Base-by-base conservation (phyloP, 2,113 vertebrate genomes). In the Corythaeola cristata region DNA sequence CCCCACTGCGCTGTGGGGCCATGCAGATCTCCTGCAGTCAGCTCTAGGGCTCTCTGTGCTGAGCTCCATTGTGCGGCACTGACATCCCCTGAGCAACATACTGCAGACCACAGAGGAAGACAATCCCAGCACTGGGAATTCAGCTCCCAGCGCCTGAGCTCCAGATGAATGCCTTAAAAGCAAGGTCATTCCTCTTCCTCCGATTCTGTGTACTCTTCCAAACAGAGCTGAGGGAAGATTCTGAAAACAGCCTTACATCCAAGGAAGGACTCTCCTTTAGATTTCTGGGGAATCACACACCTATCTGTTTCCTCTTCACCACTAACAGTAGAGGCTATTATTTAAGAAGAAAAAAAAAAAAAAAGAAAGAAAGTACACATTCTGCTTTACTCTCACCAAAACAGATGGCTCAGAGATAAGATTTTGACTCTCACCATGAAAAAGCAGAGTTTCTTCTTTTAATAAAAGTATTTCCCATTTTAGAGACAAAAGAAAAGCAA, bases 91-190 rank as follows among this genome's bases (percentile, higher is more conserved):
- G n/a, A 73, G 62, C 69, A 64, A n/a, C 73, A 50, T 3, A 2
- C 24, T 92, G 64, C 62, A 89, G 56, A 85, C 78, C 83, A 76
- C 94, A 95, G 73, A 79, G 71, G 62, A 78, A 93, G 66, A 9
- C 62, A 76, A 53, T 41, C 64, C 62, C 88, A 82, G 53, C 0
- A 0, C 62, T 89, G 69, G 58, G 88, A 89, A 89, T 89, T 85
- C 50, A 84, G 62, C 62, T 87, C 58, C 58, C 58, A 92, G 62
- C 2, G 4, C 49, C 49, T 22, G 0, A 81, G 30, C 23, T 82
- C 73, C 74, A 95, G 53, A 94, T 64, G 49, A 89, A 79, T 63
- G 84, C 32, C 32, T 95, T 69, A 74, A 89, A 93, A 88, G 32
- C 66, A 95, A 93, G n/a, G 62, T 73, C 89, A 95, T 76, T 47